phyloP scores from a whole-genome alignment of 1,140 invertebrate species.

The Drosophila varians region DNA sequence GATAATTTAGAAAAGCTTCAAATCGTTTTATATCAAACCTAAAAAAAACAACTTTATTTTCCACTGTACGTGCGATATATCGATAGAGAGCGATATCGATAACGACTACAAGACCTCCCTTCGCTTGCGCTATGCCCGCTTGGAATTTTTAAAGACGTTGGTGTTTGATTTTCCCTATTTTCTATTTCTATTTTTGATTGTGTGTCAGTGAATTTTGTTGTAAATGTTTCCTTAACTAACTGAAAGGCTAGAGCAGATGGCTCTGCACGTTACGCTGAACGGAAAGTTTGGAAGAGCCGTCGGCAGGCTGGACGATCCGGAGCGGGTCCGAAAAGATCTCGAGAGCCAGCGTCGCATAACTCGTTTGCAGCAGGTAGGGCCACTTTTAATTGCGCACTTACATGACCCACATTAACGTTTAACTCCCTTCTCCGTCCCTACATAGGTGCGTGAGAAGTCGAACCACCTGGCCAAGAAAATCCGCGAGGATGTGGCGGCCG shows the following conservation, averaged over 20 bases:
- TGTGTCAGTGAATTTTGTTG: slow-evolving; percentile 3
- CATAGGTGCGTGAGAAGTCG: slow-evolving; percentile 75
- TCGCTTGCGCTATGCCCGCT: slow-evolving; percentile 36
- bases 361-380: slow-evolving; percentile 73
- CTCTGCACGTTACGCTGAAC: slow-evolving; percentile 49
- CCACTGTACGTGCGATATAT: neutral
- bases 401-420: slow-evolving; percentile 8
- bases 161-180: slow-evolving; percentile 50
- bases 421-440: neutral
- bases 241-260: slow-evolving; percentile 38
- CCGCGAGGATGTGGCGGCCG: slow-evolving; percentile 62
- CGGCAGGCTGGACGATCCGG: slow-evolving; percentile 53
- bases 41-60: neutral
- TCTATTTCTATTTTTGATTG: slow-evolving; percentile 36
- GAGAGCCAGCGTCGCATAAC: slow-evolving; percentile 74
- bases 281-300: slow-evolving; percentile 37
- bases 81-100: neutral
- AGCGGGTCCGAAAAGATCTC: slow-evolving; percentile 63
- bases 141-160: slow-evolving; percentile 60
- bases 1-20: neutral
- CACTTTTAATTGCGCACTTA: slow-evolving; percentile 9
- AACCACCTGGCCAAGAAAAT: slow-evolving; percentile 63
- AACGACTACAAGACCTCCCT: slow-evolving; percentile 14
- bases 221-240: slow-evolving; percentile 24
- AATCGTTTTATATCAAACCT: neutral